These are phyloP conservation scores for Euwallacea fornicatus DNA, from an alignment of 1,140 invertebrate genomes.

Conservation along the genomic window DNA sequence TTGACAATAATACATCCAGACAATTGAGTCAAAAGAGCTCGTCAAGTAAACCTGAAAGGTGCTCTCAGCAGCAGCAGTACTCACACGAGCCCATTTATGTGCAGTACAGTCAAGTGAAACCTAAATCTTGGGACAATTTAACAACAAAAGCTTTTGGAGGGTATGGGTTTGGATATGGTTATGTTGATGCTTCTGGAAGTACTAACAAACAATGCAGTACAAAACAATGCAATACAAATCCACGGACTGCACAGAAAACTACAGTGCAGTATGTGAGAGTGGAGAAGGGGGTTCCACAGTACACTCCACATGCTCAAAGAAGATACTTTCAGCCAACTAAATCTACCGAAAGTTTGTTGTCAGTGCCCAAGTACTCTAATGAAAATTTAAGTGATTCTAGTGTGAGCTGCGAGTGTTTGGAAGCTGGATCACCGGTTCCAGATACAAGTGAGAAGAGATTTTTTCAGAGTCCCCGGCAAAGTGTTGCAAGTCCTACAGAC, in stretches of 20 bases:
- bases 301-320: constrained; percentile 55
- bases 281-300: constrained; percentile 50
- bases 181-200: constrained; percentile 61
- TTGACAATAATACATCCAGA: constrained; percentile 52
- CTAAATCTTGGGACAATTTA: constrained; percentile 86
- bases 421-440: constrained; percentile 51
- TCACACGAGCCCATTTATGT: constrained; percentile 56
- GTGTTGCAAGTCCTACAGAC: constrained; percentile 54
- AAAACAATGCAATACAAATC: constrained; percentile 29
- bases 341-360: constrained; percentile 75
- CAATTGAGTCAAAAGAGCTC: constrained; percentile 51
- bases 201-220: not conserved
- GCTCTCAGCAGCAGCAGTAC: constrained; percentile 52
- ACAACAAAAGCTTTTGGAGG: constrained; percentile 76
- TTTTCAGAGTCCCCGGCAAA: constrained; percentile 55
- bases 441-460: constrained; percentile 53
- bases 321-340: constrained; percentile 67
- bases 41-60: constrained; percentile 51
- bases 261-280: constrained; percentile 43
- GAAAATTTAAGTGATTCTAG: constrained; percentile 65
- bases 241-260: constrained; percentile 30
- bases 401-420: constrained; percentile 68
- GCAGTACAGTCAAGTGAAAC: constrained; percentile 67
- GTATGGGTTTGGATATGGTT: constrained; percentile 83
- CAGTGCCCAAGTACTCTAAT: constrained; percentile 61